Evolutionary conservation across 2,113 vertebrate species (phyloP), one percentile per base, ranked within the genome.

Genomic region (Plectropomus leopardus): DNA sequence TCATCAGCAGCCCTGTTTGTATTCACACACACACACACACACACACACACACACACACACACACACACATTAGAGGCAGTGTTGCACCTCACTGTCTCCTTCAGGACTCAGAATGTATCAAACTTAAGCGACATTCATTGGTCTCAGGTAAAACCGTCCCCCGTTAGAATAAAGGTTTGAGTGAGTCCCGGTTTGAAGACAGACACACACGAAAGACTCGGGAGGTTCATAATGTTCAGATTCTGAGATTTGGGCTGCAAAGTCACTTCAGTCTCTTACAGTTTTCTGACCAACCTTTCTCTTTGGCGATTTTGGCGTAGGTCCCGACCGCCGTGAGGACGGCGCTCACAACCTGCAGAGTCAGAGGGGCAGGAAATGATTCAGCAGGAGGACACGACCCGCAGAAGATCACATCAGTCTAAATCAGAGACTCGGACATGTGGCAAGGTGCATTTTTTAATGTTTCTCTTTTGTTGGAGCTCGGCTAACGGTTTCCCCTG

Each of bases 261-360:
- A n/a, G n/a, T n/a, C n/a, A n/a, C n/a, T n/a, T n/a, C n/a, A n/a
- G n/a, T n/a, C n/a, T n/a, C n/a, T n/a, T n/a, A n/a, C n/a, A n/a
- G n/a, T 26, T 21, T 34, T 24, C 2, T 21, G 8, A 72, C 82
- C 28, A 4, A 91, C 96, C 94, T 88, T 95, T 96, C 84, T 95
- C 95, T 66, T 95, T 96, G 64, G 95, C 94, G 10, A 95, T 58
- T 89, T 96, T 96, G 48, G 95, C 95, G 54, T 97, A 96, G 71
- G 95, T 82, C 4, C 96, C 96, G 21, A 96, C 94, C 1, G 95
- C 92, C 16, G 94, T 92, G 72, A 96, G 87, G 34, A 94, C 13
- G 10, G 94, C 93, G 61, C 96, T 95, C 50, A 94, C 90, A 2
- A 97, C 96, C 96, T 97, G 84, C 45, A 85, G 47, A 50, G 17